These are phyloP conservation scores for Scaptomyza hsui DNA, from an alignment of 1,140 invertebrate species.

Conservation along the genomic window DNA sequence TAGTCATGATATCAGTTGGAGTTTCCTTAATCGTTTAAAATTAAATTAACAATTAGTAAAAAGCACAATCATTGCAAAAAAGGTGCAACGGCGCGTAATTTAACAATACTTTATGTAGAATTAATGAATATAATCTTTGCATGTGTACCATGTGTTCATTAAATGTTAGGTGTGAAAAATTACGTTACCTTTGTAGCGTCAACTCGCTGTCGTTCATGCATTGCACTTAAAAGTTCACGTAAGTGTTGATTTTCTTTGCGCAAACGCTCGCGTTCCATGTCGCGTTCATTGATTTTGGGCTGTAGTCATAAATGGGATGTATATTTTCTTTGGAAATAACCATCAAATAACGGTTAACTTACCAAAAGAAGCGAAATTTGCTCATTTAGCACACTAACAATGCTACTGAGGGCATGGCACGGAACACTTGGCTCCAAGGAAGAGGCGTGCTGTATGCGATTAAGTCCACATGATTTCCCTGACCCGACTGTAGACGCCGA, in stretches of 20 bases:
- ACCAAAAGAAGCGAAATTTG: constrained; percentile 87
- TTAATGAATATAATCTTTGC: neutral
- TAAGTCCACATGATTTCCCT: constrained; percentile 67
- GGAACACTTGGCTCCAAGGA: constrained; percentile 85
- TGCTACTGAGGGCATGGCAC: constrained; percentile 85
- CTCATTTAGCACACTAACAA: constrained; percentile 85
- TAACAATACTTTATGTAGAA: neutral
- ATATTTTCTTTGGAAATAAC: neutral
- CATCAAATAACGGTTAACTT: constrained; percentile 37
- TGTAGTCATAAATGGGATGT: constrained; percentile 78
- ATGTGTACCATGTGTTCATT: neutral
- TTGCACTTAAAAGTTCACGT: constrained; percentile 89
- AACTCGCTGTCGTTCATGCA: constrained; percentile 85
- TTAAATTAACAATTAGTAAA: neutral
- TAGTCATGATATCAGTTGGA: constrained; percentile 68
- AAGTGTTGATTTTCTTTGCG: constrained; percentile 89
- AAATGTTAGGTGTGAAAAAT: constrained; percentile 28
- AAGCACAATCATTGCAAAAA: too few species aligned
- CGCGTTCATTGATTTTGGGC: constrained; percentile 89
- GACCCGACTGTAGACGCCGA: constrained; percentile 21
- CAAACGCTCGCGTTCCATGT: constrained; percentile 90
- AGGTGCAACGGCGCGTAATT: too few species aligned
- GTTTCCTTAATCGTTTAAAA: constrained; percentile 56
- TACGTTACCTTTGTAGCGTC: constrained; percentile 72
- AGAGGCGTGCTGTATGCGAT: constrained; percentile 76